Evolutionary conservation across 1,140 invertebrate genomes (phyloP).

Genomic region (Tachypleus tridentatus): DNA sequence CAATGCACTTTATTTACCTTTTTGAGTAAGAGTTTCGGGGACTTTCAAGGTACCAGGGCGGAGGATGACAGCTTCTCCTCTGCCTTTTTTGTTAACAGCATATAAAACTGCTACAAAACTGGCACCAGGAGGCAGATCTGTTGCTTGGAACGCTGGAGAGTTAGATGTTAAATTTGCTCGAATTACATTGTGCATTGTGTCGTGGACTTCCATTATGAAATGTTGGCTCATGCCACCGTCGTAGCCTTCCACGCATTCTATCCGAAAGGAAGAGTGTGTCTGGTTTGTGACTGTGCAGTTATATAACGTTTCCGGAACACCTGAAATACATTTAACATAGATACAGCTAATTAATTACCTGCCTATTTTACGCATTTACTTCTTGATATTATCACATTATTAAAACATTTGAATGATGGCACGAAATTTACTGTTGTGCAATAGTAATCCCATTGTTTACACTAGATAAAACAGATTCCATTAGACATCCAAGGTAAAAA

Average conservation of each 20-base stretch:
- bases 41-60: conserved; percentile 15
- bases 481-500: too few species aligned
- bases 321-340: conserved; percentile 15
- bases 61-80: conserved; percentile 41
- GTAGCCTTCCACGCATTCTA: conserved; percentile 58
- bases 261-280: conserved; percentile 42
- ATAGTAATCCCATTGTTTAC: too few species aligned
- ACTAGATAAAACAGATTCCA: too few species aligned
- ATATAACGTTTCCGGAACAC: conserved; percentile 27
- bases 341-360: too few species aligned
- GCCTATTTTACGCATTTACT: too few species aligned
- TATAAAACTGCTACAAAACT: conserved; percentile 42
- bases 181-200: conserved; percentile 33
- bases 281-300: conserved; percentile 26
- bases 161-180: conserved; percentile 15
- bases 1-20: conserved; percentile 10
- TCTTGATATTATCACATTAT: too few species aligned
- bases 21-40: conserved; percentile 20
- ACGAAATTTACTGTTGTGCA: too few species aligned
- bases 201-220: conserved; percentile 65
- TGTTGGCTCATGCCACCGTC: conserved; percentile 70
- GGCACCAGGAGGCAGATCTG: conserved; percentile 13
- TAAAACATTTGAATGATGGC: too few species aligned
- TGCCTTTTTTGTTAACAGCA: conserved; percentile 54
- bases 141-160: conserved; percentile 17